Conservation (phyloP, 2,888 invertebrate genomes). For the Lepidocyrtoides sp. region DNA sequence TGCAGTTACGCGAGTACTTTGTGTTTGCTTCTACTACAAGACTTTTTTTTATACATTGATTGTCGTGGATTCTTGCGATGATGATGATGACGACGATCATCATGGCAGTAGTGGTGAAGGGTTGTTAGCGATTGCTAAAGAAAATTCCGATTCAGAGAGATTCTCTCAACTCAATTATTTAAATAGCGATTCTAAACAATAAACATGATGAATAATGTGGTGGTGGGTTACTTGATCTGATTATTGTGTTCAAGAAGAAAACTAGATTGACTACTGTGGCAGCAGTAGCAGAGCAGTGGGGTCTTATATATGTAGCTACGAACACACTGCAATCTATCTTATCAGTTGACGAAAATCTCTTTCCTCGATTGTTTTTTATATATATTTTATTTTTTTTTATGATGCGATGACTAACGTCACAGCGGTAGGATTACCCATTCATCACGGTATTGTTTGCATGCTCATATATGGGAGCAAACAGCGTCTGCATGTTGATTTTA, state of each 20-base stretch:
- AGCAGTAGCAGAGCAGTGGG: constrained; percentile 32
- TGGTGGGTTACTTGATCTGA: constrained; percentile 56
- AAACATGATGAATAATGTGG: constrained; percentile 2
- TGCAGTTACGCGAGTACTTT: constrained; percentile 19
- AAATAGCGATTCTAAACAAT: background rate
- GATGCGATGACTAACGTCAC: constrained; percentile 51
- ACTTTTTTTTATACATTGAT: too few relatives aligned
- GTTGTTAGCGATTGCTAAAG: constrained; percentile 68
- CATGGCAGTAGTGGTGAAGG: constrained; percentile 21
- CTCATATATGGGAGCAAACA: constrained; percentile 19
- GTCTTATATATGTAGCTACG: background rate
- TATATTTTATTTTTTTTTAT: background rate
- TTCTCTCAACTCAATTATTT: constrained; percentile 31
- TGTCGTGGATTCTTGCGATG: constrained; percentile 12
- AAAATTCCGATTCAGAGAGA: constrained; percentile 19
- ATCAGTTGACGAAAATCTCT: constrained; percentile 48
- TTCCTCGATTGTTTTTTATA: background rate
- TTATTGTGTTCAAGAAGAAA: constrained; percentile 40
- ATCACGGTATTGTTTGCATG: constrained; percentile 70
- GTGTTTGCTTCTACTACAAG: too few relatives aligned
- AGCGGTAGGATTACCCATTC: constrained; percentile 59
- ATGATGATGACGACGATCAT: constrained; percentile 42
- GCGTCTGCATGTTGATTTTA: background rate
- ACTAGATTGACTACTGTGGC: constrained; percentile 69
- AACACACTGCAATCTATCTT: constrained; percentile 38